Percentiles rank a stretch among this genome's conserved stretches.
Evolutionary conservation across 2,113 vertebrate species (phyloP).

Genomic region (Cyanistes caeruleus): DNA sequence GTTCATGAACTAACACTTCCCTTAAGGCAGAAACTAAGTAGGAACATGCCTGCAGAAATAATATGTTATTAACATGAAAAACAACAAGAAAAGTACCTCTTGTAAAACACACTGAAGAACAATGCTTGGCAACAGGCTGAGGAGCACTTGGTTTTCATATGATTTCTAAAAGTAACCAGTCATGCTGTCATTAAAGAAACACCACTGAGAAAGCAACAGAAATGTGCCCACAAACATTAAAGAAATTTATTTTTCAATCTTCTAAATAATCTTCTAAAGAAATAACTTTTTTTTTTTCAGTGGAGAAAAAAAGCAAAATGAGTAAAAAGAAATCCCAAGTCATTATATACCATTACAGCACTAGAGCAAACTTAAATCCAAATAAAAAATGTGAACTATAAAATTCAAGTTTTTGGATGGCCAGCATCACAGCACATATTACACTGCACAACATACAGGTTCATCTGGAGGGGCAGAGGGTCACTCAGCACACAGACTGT

Average conservation of each 20-base stretch:
- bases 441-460: not conserved
- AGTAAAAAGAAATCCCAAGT: not conserved
- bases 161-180: conserved; percentile 42
- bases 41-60: conserved; percentile 38
- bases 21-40: conserved; percentile 40
- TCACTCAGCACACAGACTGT: not conserved
- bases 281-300: not conserved
- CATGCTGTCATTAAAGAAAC: conserved; percentile 44
- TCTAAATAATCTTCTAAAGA: conserved; percentile 2
- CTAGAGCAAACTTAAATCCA: not conserved
- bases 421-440: not conserved
- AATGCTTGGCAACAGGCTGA: conserved; percentile 57
- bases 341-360: not conserved
- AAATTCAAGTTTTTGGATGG: not conserved
- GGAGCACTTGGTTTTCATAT: conserved; percentile 43
- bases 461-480: not conserved
- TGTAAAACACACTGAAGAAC: conserved; percentile 60
- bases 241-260: conserved; percentile 33
- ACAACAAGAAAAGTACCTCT: conserved; percentile 26
- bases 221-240: conserved; percentile 27
- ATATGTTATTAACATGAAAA: conserved; percentile 42
- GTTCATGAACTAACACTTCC: not conserved
- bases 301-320: not conserved
- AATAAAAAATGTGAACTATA: not conserved
- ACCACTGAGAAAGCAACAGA: conserved; percentile 32